Percentiles rank a stretch among this genome's conserved stretches.
phyloP scores from a whole-genome alignment of 2,888 invertebrate genomes.

The Argyra leucocephala region DNA sequence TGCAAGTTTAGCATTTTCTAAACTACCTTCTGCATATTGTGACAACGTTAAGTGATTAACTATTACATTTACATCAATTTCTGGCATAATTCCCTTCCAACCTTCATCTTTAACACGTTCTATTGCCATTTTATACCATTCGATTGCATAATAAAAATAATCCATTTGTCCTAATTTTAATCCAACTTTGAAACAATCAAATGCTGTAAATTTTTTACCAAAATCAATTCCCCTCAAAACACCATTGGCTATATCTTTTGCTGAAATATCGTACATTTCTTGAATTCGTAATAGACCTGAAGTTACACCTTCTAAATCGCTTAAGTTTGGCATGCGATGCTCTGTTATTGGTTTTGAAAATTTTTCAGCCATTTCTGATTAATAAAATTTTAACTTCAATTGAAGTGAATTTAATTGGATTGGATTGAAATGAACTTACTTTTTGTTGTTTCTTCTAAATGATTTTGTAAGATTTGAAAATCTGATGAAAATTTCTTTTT shows the following conservation, averaged over 20 bases:
- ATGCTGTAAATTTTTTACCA: background rate
- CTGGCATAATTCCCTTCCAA: background rate
- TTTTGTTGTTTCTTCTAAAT: too few species aligned
- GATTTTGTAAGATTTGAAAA: too few species aligned
- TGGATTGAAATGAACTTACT: too few species aligned
- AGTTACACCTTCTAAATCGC: conserved; percentile 86
- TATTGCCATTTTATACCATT: background rate
- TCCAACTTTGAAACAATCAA: background rate
- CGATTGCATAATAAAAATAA: background rate
- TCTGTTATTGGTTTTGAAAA: too few species aligned
- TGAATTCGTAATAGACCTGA: conserved; percentile 65
- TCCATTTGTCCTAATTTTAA: background rate
- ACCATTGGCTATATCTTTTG: background rate
- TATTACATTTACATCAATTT: background rate
- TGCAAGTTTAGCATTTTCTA: background rate
- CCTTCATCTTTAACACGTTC: background rate
- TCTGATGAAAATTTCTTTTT: too few species aligned
- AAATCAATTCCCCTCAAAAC: background rate
- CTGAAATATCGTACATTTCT: background rate
- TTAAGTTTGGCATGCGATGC: conserved; percentile 54
- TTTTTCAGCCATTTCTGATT: too few species aligned
- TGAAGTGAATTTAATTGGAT: too few species aligned
- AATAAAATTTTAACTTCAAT: too few species aligned
- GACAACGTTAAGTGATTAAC: background rate
- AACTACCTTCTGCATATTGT: background rate